Evolutionary conservation across 2,113 vertebrate species (phyloP).

Genomic region (Nipponia nippon): DNA sequence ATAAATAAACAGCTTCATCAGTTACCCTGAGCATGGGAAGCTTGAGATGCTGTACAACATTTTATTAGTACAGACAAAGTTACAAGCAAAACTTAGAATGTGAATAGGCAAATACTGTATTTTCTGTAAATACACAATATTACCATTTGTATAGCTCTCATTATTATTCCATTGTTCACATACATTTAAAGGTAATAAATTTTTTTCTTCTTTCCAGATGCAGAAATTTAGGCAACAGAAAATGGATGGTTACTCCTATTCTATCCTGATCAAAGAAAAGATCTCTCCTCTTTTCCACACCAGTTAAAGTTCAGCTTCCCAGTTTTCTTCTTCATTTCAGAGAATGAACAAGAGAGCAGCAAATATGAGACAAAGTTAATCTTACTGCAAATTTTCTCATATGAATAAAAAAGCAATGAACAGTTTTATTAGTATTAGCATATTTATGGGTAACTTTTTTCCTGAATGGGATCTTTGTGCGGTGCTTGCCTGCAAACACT

Average conservation of each 20-base stretch:
- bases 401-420: not conserved
- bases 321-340: not conserved
- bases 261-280: not conserved
- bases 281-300: not conserved
- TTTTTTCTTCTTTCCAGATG: not conserved
- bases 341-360: not conserved
- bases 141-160: not conserved
- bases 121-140: not conserved
- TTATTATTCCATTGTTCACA: not conserved
- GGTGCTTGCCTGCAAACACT: not conserved
- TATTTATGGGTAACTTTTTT: not conserved
- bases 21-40: not conserved
- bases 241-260: not conserved
- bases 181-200: not conserved
- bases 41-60: not conserved
- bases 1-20: not conserved
- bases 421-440: not conserved
- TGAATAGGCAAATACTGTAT: not conserved
- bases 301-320: not conserved
- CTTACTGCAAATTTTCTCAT: not conserved
- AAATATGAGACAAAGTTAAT: not conserved
- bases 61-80: not conserved
- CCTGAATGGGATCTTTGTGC: not conserved
- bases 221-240: not conserved
- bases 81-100: not conserved